Conservation (phyloP, 2,113 vertebrate species). For the Gasterosteus aculeatus region DNA sequence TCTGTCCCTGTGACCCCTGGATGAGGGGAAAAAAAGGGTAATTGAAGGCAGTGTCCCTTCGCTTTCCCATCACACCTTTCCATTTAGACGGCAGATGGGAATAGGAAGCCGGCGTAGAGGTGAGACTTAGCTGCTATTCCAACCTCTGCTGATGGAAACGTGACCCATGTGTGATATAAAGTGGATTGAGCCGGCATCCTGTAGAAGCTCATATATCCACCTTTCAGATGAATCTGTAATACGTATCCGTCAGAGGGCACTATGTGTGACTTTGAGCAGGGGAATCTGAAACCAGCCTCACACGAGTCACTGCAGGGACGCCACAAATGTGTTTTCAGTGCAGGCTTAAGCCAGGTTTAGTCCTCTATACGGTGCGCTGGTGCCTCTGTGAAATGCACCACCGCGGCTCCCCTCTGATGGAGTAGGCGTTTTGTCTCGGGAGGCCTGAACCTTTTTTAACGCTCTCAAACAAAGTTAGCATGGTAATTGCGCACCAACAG, state of each 20-base stretch:
- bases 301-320: slow-evolving; percentile 34
- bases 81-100: slow-evolving; percentile 42
- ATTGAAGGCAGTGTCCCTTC: slow-evolving; percentile 46
- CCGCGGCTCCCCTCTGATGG: slow-evolving; percentile 35
- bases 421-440: slow-evolving; percentile 15
- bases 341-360: slow-evolving; percentile 34
- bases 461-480: slow-evolving; percentile 22
- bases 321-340: slow-evolving; percentile 24
- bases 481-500: slow-evolving; percentile 39
- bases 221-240: slow-evolving; percentile 13
- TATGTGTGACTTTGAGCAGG: slow-evolving; percentile 7
- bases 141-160: slow-evolving; percentile 28
- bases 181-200: neutral
- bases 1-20: slow-evolving; percentile 65
- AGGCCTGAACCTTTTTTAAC: slow-evolving; percentile 46
- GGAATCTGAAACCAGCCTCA: slow-evolving; percentile 13
- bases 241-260: slow-evolving; percentile 23
- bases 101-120: slow-evolving; percentile 12
- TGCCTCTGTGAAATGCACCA: slow-evolving; percentile 40
- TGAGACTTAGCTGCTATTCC: slow-evolving; percentile 30
- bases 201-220: neutral
- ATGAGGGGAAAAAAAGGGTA: slow-evolving; percentile 53
- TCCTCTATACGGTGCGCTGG: slow-evolving; percentile 40
- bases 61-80: slow-evolving; percentile 38
- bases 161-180: slow-evolving; percentile 13